phyloP scores from a whole-genome alignment of 2,113 vertebrate species.

The Antechinus flavipes region DNA sequence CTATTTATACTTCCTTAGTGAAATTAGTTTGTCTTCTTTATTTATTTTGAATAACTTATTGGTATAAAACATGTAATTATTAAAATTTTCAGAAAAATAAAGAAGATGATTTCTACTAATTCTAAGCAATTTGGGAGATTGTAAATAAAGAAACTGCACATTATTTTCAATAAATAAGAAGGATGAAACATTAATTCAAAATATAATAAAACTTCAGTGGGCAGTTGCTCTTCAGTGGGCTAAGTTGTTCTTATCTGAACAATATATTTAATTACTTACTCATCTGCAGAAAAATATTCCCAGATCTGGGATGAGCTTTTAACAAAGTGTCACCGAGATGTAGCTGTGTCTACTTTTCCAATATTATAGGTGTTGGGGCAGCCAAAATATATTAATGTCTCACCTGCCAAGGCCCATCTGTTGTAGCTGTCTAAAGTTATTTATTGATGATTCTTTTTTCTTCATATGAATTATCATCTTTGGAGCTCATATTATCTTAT shows the following conservation, averaged over 20 bases:
- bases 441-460: background rate
- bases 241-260: background rate
- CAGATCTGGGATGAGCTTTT: background rate
- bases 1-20: too few relatives aligned
- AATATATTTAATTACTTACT: conserved; percentile 19
- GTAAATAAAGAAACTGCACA: background rate
- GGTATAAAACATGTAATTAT: background rate
- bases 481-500: background rate
- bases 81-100: background rate
- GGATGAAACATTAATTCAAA: background rate
- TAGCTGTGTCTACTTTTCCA: background rate
- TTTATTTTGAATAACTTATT: background rate
- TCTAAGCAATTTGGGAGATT: background rate
- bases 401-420: background rate
- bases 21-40: too few relatives aligned
- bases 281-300: background rate
- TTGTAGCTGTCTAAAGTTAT: background rate
- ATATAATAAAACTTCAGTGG: background rate
- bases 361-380: background rate
- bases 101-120: background rate
- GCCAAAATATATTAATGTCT: background rate
- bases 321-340: background rate
- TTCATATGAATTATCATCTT: background rate
- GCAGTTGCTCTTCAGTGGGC: background rate
- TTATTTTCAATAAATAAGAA: background rate